Evolutionary conservation across 2,113 vertebrate species (phyloP).

Genomic region (Nannospalax galili): DNA sequence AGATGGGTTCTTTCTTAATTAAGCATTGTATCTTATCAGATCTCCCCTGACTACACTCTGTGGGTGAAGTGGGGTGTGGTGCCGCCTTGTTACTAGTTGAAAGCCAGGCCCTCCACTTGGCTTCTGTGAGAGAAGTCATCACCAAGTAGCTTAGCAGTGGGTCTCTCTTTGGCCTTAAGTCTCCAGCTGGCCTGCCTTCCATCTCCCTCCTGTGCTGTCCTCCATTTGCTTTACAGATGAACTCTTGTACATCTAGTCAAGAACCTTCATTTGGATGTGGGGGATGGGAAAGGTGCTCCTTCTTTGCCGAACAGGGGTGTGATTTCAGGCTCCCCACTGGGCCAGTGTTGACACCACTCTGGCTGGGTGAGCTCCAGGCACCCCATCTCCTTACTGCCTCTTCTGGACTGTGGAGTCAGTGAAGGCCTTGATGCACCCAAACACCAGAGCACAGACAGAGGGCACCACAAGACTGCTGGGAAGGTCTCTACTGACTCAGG

Average conservation of each 20-base stretch:
- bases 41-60: slow-evolving; percentile 8
- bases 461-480: not conserved
- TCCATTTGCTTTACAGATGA: not conserved
- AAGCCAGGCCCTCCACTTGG: not conserved
- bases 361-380: not conserved
- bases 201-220: not conserved
- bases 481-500: not conserved
- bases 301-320: not conserved
- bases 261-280: not conserved
- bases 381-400: not conserved
- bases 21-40: not conserved
- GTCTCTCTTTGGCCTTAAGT: not conserved
- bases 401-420: not conserved
- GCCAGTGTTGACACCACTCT: not conserved
- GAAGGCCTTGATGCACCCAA: not conserved
- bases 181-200: not conserved
- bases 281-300: not conserved
- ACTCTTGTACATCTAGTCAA: not conserved
- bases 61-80: not conserved
- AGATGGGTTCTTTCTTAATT: slow-evolving; percentile 15
- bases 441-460: not conserved
- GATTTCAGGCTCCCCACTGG: not conserved
- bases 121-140: not conserved
- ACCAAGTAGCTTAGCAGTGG: not conserved
- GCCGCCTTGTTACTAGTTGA: not conserved